Conservation (phyloP, 35 echinoderm and acorn worm genomes). For the Eucidaris tribuloides region DNA sequence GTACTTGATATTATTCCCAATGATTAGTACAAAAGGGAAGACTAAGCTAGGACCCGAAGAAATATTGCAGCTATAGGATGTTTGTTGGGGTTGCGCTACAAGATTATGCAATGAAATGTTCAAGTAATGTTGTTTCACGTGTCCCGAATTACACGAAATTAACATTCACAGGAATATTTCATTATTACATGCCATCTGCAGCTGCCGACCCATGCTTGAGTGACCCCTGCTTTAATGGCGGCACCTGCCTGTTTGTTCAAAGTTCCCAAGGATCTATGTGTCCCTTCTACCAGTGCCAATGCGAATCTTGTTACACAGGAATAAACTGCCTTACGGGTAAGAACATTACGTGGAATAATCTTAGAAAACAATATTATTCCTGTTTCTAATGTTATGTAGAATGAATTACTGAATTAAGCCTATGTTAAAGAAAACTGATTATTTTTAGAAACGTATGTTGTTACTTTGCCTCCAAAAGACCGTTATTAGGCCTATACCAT, state of each 20-base stretch:
- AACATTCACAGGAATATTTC: not conserved
- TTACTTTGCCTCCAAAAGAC: not conserved
- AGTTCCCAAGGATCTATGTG: constrained; percentile 24
- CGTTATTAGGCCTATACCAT: not conserved
- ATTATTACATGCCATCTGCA: not conserved
- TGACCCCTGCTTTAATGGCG: constrained; percentile 56
- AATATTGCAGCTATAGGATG: too few relatives aligned
- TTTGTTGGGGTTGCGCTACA: too few relatives aligned
- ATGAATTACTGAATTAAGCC: too few relatives aligned
- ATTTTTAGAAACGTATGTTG: not conserved
- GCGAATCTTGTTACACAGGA: constrained; percentile 66
- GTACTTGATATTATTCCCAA: too few relatives aligned
- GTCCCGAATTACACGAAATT: too few relatives aligned
- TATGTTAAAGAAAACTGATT: too few relatives aligned
- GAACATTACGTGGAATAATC: not conserved
- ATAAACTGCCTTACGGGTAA: constrained; percentile 66
- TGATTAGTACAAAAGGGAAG: too few relatives aligned
- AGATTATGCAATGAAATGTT: too few relatives aligned
- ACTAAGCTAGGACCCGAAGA: too few relatives aligned
- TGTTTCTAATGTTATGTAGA: too few relatives aligned
- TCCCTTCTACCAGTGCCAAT: constrained; percentile 57
- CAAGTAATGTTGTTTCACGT: too few relatives aligned
- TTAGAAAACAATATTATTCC: not conserved
- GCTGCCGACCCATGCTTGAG: constrained; percentile 40
- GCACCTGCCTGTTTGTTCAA: constrained; percentile 6